Percentiles rank a stretch among this genome's conserved stretches.
These are phyloP conservation scores for Malurus splendens DNA, from an alignment of 2,797 vertebrate genomes.

Conservation along the genomic window DNA sequence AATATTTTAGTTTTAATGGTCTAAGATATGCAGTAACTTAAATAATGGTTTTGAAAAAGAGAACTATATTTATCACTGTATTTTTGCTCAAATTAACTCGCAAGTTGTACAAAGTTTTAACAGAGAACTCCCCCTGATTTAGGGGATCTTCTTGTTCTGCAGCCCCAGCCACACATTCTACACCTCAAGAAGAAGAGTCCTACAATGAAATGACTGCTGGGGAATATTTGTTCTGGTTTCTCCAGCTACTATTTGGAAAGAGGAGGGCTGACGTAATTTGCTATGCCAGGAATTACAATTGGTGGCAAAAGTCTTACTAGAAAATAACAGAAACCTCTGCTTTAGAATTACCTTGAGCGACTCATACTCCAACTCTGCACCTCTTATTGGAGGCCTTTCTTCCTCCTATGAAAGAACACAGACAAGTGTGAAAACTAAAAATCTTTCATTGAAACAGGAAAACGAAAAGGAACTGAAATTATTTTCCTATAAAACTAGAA, in stretches of 20 bases:
- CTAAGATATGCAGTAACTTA: neutral
- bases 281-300: neutral
- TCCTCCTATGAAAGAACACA: slow-evolving; percentile 69
- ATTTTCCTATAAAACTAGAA: neutral
- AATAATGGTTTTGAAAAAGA: neutral
- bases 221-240: neutral
- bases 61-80: neutral
- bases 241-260: neutral
- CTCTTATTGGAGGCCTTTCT: slow-evolving; percentile 87
- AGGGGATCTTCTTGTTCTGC: neutral
- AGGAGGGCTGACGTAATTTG: neutral
- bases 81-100: neutral
- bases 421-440: neutral
- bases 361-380: slow-evolving; percentile 95
- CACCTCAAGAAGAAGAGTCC: neutral
- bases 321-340: neutral
- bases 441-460: neutral
- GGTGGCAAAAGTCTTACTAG: neutral
- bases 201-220: neutral
- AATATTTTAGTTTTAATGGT: neutral
- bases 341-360: slow-evolving; percentile 88
- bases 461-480: neutral
- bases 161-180: neutral
- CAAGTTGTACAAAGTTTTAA: neutral
- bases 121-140: neutral